phyloP scores from a whole-genome alignment of 2,113 vertebrate species.

The Mohoua ochrocephala region DNA sequence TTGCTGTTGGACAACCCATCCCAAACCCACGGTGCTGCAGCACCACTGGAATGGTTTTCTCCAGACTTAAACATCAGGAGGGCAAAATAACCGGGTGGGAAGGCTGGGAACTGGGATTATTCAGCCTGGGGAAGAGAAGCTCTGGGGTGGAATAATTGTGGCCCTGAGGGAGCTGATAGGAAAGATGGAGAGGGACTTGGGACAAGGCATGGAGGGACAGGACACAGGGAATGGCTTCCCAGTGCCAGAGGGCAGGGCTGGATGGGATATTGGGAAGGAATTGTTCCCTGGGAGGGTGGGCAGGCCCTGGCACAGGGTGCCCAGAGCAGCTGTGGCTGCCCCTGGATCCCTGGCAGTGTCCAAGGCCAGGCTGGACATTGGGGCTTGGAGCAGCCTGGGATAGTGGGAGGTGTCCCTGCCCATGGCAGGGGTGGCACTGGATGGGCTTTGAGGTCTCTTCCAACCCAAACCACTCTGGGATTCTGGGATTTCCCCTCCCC shows the following conservation, averaged over 20 bases:
- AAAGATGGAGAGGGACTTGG: not conserved
- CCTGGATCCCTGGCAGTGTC: not conserved
- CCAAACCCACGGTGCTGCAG: not conserved
- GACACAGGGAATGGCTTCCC: not conserved
- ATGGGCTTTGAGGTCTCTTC: not conserved
- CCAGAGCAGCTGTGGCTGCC: not conserved
- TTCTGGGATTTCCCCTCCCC: not conserved
- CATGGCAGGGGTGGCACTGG: rapidly evolving
- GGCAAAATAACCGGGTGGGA: not conserved
- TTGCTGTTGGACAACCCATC: not conserved
- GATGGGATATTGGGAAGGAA: not conserved
- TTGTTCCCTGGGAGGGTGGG: not conserved
- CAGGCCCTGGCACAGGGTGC: not conserved
- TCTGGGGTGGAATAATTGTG: not conserved
- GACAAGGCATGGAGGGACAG: not conserved
- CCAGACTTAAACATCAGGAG: rapidly evolving
- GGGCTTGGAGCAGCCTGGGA: not conserved
- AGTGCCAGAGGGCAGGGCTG: rapidly evolving
- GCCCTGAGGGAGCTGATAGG: not conserved
- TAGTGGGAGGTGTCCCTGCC: not conserved
- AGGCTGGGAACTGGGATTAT: not conserved
- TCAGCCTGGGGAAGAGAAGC: not conserved
- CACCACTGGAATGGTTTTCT: not conserved
- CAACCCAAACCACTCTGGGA: not conserved
- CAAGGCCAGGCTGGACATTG: not conserved